A percentile compares a stretch with the other conserved stretches of the same genome.
phyloP scores from a whole-genome alignment of 2,888 invertebrate species.

The Andrena bicolor region DNA sequence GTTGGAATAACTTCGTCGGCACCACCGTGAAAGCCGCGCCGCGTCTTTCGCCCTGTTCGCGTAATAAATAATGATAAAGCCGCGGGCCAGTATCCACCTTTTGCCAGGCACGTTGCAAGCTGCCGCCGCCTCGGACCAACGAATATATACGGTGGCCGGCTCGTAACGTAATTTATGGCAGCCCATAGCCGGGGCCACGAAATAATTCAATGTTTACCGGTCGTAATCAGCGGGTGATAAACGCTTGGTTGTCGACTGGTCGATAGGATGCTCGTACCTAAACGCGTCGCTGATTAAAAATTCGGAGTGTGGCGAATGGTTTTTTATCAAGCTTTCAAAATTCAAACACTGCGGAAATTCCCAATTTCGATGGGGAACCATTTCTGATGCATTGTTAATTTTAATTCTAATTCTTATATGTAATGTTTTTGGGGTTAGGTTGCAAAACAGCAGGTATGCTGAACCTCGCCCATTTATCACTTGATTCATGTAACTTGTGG shows the following conservation, averaged over 20 bases:
- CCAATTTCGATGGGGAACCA: no score
- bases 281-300: slow-evolving; percentile 32
- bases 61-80: slow-evolving; percentile 57
- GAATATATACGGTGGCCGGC: slow-evolving; percentile 5
- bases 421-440: no score
- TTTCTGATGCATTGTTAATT: no score
- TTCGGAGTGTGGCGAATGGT: background rate
- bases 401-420: no score
- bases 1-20: slow-evolving; percentile 30
- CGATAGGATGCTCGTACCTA: background rate
- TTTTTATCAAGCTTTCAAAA: no score
- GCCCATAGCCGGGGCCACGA: background rate
- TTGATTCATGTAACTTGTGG: no score
- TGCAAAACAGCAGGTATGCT: no score
- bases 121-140: background rate
- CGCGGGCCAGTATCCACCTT: background rate
- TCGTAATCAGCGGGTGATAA: slow-evolving; percentile 35
- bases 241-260: slow-evolving; percentile 21
- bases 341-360: no score
- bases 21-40: background rate
- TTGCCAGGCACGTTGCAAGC: background rate
- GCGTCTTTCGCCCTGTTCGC: slow-evolving; percentile 15
- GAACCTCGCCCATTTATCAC: no score
- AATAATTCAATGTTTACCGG: slow-evolving; percentile 37
- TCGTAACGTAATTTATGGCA: slow-evolving; percentile 24